Conservation (phyloP, 2,113 vertebrate species). For the Gallinago paraguaiae region DNA sequence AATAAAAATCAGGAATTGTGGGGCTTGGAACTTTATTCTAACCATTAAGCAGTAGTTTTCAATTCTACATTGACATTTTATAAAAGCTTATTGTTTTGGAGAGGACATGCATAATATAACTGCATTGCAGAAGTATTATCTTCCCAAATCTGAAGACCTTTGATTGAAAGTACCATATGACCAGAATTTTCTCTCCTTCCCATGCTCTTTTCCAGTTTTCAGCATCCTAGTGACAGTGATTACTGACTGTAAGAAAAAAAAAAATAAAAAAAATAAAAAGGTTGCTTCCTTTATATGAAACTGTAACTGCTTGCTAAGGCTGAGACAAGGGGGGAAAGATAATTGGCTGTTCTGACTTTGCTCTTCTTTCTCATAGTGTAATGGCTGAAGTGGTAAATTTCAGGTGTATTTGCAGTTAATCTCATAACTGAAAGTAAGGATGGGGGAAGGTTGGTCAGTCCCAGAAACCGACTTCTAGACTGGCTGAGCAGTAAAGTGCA, state of each 20-base stretch:
- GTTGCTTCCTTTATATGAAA: neutral
- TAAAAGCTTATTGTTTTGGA: neutral
- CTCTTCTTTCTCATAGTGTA: neutral
- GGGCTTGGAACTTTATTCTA: neutral
- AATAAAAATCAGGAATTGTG: neutral
- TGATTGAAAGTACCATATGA: neutral
- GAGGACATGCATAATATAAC: neutral
- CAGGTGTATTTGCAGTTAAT: neutral
- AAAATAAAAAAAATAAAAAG: neutral
- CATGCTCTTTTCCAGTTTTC: neutral
- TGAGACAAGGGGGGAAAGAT: neutral
- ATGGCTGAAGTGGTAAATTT: neutral
- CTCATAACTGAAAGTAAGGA: neutral
- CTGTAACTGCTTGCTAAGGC: neutral
- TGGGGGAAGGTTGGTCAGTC: neutral
- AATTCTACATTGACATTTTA: neutral
- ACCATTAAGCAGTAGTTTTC: neutral
- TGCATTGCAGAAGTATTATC: neutral
- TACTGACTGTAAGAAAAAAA: neutral
- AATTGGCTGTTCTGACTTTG: neutral
- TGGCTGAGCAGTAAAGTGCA: neutral
- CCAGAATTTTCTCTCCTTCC: neutral
- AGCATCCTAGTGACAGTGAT: neutral
- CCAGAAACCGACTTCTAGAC: neutral
- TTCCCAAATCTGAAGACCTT: neutral